phyloP scores from a whole-genome alignment of 2,797 vertebrate species.

The Artibeus jamaicensis region DNA sequence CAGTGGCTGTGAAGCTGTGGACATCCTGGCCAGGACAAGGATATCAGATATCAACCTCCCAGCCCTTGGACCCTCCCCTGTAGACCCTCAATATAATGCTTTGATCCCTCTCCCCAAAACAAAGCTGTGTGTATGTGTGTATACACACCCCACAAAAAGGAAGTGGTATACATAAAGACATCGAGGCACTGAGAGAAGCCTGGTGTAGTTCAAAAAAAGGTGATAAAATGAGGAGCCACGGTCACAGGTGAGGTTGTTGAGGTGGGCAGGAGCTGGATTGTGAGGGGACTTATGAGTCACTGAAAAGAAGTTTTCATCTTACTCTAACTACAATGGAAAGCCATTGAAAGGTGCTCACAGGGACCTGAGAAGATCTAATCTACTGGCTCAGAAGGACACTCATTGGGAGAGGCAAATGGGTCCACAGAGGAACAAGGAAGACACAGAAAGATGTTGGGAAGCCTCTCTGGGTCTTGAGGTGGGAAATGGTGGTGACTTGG shows the following conservation, averaged over 20 bases:
- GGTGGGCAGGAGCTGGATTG: background rate
- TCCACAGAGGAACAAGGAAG: background rate
- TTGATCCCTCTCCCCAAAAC: background rate
- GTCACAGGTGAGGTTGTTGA: background rate
- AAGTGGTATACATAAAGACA: background rate
- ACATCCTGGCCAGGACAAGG: background rate
- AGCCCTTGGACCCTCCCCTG: too few species aligned
- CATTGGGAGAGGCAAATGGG: background rate
- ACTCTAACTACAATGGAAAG: background rate
- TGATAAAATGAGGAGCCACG: background rate
- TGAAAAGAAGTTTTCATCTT: background rate
- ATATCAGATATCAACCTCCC: too few species aligned
- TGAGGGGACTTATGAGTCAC: background rate
- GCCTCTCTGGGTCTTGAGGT: background rate
- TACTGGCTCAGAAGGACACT: background rate
- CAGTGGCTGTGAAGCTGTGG: background rate
- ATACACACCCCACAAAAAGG: background rate
- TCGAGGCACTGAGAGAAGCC: background rate
- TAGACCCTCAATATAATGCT: background rate
- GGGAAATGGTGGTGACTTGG: background rate
- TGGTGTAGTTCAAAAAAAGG: background rate
- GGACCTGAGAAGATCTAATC: background rate
- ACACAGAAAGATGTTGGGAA: background rate
- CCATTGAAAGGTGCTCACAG: background rate
- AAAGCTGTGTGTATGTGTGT: background rate